phyloP scores from a whole-genome alignment of 2,888 invertebrate species.

The Melanotus villosus region DNA sequence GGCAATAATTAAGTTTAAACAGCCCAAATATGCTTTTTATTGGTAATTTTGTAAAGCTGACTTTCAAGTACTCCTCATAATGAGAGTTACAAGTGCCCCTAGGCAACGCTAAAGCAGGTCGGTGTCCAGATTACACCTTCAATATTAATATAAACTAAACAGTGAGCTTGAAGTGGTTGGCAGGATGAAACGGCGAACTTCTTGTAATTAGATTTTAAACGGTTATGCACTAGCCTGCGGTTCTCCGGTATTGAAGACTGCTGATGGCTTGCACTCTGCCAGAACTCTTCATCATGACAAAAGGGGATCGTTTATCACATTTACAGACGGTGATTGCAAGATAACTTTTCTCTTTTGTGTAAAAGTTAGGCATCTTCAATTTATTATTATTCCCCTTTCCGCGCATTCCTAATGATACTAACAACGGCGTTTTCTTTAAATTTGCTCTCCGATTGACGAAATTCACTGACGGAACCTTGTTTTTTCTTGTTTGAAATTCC shows the following conservation, averaged over 20 bases:
- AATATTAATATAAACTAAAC: conserved; percentile 61
- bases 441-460: no score
- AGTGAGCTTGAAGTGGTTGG: conserved; percentile 51
- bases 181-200: conserved; percentile 48
- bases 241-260: conserved; percentile 53
- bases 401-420: conserved; percentile 5
- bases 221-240: conserved; percentile 51
- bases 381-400: conserved; percentile 25
- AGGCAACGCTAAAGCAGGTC: conserved; percentile 49
- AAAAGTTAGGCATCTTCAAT: conserved; percentile 39
- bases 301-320: conserved; percentile 61
- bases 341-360: conserved; percentile 52
- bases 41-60: conserved; percentile 39
- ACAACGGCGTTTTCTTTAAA: conserved; percentile 5
- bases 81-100: conserved; percentile 52
- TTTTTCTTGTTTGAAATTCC: no score
- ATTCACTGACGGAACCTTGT: no score
- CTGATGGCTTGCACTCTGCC: conserved; percentile 52
- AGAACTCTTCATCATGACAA: conserved; percentile 57
- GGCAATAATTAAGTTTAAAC: conserved; percentile 59
- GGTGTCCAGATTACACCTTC: conserved; percentile 59
- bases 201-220: conserved; percentile 57
- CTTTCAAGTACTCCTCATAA: conserved; percentile 30
- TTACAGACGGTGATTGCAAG: conserved; percentile 58
- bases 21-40: conserved; percentile 44